phyloP scores from a whole-genome alignment of 2,797 vertebrate genomes.

The Tapirus indicus region DNA sequence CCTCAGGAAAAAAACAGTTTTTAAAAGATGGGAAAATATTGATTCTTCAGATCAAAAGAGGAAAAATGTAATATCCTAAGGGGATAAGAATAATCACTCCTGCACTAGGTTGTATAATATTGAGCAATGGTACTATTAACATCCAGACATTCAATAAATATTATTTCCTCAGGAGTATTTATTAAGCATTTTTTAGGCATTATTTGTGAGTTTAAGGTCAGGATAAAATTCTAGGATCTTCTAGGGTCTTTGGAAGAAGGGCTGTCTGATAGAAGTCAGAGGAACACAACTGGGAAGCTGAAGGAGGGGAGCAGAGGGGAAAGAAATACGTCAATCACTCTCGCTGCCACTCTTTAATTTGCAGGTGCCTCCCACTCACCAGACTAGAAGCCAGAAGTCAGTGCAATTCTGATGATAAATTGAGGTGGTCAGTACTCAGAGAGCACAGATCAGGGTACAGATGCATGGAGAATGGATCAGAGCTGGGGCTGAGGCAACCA shows the following conservation, averaged over 20 bases:
- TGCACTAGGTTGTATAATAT: not conserved
- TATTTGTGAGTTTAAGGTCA: not conserved
- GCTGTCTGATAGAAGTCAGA: not conserved
- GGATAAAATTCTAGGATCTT: not conserved
- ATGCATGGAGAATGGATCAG: not conserved
- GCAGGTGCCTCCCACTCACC: too few species aligned
- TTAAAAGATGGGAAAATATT: not conserved
- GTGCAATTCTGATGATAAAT: not conserved
- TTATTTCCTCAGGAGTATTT: not conserved
- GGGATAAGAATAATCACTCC: not conserved
- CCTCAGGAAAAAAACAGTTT: not conserved
- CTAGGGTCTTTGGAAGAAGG: not conserved
- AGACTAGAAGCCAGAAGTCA: not conserved
- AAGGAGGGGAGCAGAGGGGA: not conserved
- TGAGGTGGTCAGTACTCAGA: not conserved
- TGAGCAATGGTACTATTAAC: not conserved
- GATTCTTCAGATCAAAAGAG: not conserved
- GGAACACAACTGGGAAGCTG: not conserved
- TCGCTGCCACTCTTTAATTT: not conserved
- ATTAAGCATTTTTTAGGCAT: not conserved
- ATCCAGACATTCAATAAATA: constrained; percentile 27
- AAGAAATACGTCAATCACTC: not conserved
- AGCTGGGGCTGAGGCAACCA: not conserved
- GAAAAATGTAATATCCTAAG: not conserved
- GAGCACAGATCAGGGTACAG: not conserved